Percentiles rank a stretch among this genome's conserved stretches.
phyloP scores from a whole-genome alignment of 2,113 vertebrate genomes.

The Pristiophorus japonicus region DNA sequence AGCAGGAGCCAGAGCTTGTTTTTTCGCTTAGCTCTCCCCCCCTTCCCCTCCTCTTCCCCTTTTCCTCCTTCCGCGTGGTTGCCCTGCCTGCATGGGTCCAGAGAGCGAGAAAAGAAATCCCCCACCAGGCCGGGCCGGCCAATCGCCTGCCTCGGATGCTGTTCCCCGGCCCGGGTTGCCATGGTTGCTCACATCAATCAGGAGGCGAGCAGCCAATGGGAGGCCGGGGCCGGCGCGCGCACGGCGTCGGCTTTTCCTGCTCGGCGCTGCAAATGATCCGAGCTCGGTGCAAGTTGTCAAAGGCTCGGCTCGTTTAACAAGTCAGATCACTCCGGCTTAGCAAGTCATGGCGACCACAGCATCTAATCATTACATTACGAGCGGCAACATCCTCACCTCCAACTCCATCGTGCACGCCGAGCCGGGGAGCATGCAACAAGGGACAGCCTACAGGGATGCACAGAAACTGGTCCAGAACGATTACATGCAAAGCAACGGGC shows the following conservation, averaged over 20 bases:
- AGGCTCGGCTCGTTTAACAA: constrained; percentile 81
- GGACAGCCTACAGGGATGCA: constrained; percentile 83
- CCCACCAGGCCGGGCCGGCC: constrained; percentile 43
- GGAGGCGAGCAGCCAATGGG: constrained; percentile 65
- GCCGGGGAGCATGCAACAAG: constrained; percentile 81
- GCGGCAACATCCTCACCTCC: constrained; percentile 78
- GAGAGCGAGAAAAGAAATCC: constrained; percentile 23
- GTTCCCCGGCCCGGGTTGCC: constrained; percentile 57
- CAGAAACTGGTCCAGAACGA: constrained; percentile 80
- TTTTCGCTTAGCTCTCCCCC: neutral
- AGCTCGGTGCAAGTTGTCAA: constrained; percentile 84
- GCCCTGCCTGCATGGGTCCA: constrained; percentile 20
- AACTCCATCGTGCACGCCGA: constrained; percentile 89
- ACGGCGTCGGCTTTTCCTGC: constrained; percentile 70
- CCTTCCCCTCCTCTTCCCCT: neutral
- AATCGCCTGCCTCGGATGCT: constrained; percentile 52
- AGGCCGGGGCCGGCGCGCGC: constrained; percentile 66
- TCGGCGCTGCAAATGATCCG: constrained; percentile 52
- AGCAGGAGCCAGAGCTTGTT: neutral
- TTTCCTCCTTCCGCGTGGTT: constrained; percentile 23
- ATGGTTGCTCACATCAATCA: constrained; percentile 79
- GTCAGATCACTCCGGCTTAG: constrained; percentile 83
- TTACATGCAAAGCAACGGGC: constrained; percentile 83
- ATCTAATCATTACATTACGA: constrained; percentile 78
- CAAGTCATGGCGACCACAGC: constrained; percentile 96